phyloP scores from a whole-genome alignment of 2,888 invertebrate species.

The Geotrupes spiniger region DNA sequence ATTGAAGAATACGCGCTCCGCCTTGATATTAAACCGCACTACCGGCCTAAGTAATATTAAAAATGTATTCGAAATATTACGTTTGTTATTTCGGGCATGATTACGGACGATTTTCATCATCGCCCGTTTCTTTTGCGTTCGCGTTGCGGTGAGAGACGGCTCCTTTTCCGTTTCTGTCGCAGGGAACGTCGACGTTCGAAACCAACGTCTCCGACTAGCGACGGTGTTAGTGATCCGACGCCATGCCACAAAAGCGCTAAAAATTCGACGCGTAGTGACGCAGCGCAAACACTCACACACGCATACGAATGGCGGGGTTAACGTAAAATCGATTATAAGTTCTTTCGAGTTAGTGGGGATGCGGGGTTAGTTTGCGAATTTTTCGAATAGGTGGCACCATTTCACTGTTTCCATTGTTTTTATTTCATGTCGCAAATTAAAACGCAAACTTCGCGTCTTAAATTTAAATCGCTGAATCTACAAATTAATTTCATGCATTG shows the following conservation, averaged over 20 bases:
- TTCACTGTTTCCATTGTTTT: conserved; percentile 12
- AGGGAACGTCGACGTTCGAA: no score
- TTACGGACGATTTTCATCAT: no score
- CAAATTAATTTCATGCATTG: no score
- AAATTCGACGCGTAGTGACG: conserved; percentile 17
- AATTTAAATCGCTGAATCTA: no score
- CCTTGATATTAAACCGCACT: conserved; percentile 1
- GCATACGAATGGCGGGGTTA: conserved; percentile 25
- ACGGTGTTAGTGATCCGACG: conserved; percentile 1
- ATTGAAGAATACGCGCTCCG: background rate
- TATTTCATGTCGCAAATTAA: no score
- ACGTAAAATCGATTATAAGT: conserved; percentile 36
- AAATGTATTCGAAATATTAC: conserved; percentile 1
- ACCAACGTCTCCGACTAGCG: no score
- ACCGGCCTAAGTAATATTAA: background rate
- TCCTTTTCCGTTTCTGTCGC: no score
- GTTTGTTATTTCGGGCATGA: no score
- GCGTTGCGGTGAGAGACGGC: no score
- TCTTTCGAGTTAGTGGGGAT: conserved; percentile 28
- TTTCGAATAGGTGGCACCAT: conserved; percentile 37
- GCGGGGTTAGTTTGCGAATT: conserved; percentile 28
- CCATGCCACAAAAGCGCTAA: conserved; percentile 15
- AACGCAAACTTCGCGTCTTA: no score
- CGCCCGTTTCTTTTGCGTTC: no score
- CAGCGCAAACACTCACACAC: conserved; percentile 19